Evolutionary conservation across 2,113 vertebrate genomes (phyloP).

Genomic region (Amazona vittata): DNA sequence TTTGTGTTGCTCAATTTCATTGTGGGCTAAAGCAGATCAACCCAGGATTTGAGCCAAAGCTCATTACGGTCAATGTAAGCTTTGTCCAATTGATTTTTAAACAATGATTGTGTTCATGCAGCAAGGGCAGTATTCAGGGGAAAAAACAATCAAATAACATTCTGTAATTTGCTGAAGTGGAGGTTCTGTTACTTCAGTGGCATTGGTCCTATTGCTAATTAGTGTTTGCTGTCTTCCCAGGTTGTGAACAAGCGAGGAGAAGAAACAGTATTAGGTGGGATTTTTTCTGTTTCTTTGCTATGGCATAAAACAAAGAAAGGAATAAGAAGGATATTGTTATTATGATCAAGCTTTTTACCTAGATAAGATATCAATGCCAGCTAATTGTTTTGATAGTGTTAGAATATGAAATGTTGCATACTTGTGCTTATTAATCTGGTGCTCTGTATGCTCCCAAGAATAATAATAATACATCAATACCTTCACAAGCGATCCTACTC

Average conservation of each 20-base stretch:
- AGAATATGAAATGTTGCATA: background rate
- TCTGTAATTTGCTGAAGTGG: background rate
- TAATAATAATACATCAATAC: background rate
- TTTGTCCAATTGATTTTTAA: slow-evolving; percentile 15
- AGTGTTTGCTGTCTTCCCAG: background rate
- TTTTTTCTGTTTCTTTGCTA: background rate
- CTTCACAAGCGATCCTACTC: background rate
- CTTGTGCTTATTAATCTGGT: background rate
- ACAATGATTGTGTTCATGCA: background rate
- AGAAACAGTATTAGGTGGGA: background rate
- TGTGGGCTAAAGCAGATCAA: slow-evolving; percentile 40
- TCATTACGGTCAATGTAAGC: slow-evolving; percentile 2
- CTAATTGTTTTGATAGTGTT: background rate
- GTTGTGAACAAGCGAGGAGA: background rate
- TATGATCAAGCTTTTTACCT: background rate
- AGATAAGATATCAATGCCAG: background rate
- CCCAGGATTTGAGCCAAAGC: slow-evolving; percentile 43
- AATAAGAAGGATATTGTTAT: background rate
- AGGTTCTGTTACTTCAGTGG: background rate
- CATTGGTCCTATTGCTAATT: background rate
- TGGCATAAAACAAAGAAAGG: background rate
- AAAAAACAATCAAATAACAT: background rate
- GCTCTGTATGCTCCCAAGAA: background rate
- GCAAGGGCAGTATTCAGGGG: background rate
- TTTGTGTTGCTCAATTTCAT: background rate